Evolutionary conservation across 2,888 invertebrate genomes (phyloP).

Genomic region (Caenorhabditis wallacei): DNA sequence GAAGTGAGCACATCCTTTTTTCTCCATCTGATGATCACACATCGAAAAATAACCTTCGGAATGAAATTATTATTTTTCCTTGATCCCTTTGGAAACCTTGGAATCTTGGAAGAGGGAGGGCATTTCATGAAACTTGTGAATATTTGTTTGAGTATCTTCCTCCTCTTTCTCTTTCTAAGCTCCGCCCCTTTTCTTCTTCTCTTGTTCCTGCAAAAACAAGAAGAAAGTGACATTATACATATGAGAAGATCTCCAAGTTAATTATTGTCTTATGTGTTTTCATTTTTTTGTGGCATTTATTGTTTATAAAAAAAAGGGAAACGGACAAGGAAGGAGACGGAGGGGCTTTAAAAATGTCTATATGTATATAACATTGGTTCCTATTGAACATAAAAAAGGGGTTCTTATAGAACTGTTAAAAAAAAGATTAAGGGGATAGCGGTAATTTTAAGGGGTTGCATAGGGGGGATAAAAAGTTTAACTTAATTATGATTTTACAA

Average conservation of each 20-base stretch:
- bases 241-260: slow-evolving; percentile 25
- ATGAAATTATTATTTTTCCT: background rate
- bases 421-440: no score
- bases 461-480: no score
- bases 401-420: no score
- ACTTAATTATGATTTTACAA: no score
- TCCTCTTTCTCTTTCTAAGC: background rate
- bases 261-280: slow-evolving; percentile 17
- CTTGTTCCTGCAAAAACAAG: slow-evolving; percentile 14
- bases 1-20: slow-evolving; percentile 8
- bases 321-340: no score
- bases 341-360: no score
- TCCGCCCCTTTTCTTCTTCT: slow-evolving; percentile 8
- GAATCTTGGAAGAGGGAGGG: background rate
- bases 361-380: no score
- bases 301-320: background rate
- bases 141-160: slow-evolving; percentile 10
- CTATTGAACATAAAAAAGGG: no score
- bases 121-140: slow-evolving; percentile 1
- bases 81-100: background rate
- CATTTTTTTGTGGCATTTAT: no score
- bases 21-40: slow-evolving; percentile 3
- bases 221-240: slow-evolving; percentile 15
- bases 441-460: no score
- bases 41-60: background rate